phyloP scores from a whole-genome alignment of 2,888 invertebrate genomes.

The Caenorhabditis panamensis region DNA sequence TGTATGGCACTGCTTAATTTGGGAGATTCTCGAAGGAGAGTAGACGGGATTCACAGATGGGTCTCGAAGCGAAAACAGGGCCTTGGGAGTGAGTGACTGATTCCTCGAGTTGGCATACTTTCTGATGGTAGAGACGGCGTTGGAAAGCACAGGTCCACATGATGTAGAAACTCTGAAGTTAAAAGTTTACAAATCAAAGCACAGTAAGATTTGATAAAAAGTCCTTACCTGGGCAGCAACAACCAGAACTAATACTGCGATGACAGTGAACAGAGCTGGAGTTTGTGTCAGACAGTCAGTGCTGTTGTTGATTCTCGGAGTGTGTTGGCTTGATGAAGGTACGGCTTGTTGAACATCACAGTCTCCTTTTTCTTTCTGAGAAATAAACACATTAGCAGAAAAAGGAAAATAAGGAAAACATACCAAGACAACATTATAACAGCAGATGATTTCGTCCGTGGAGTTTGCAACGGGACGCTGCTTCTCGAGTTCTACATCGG shows the following conservation, averaged over 20 bases:
- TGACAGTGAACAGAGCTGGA: slow-evolving; percentile 43
- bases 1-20: neutral
- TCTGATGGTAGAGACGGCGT: slow-evolving; percentile 44
- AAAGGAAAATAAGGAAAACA: neutral
- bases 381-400: neutral
- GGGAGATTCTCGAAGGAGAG: slow-evolving; percentile 41
- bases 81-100: slow-evolving; percentile 33
- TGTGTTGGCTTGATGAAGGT: slow-evolving; percentile 20
- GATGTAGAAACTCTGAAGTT: slow-evolving; percentile 48
- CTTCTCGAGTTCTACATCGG: slow-evolving; percentile 65
- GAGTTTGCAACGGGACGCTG: slow-evolving; percentile 59
- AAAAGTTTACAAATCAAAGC: too few species aligned
- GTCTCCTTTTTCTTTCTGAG: slow-evolving; percentile 66
- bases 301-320: neutral
- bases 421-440: slow-evolving; percentile 62
- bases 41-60: slow-evolving; percentile 23
- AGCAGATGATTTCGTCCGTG: slow-evolving; percentile 63
- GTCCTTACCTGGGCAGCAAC: slow-evolving; percentile 27
- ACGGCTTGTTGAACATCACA: slow-evolving; percentile 58
- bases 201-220: neutral
- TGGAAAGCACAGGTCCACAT: slow-evolving; percentile 48
- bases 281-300: slow-evolving; percentile 36
- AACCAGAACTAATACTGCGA: slow-evolving; percentile 35
- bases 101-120: slow-evolving; percentile 42
- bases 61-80: slow-evolving; percentile 31